Base-by-base conservation (phyloP, 1,140 invertebrate genomes). In the Brachystomella parvula region DNA sequence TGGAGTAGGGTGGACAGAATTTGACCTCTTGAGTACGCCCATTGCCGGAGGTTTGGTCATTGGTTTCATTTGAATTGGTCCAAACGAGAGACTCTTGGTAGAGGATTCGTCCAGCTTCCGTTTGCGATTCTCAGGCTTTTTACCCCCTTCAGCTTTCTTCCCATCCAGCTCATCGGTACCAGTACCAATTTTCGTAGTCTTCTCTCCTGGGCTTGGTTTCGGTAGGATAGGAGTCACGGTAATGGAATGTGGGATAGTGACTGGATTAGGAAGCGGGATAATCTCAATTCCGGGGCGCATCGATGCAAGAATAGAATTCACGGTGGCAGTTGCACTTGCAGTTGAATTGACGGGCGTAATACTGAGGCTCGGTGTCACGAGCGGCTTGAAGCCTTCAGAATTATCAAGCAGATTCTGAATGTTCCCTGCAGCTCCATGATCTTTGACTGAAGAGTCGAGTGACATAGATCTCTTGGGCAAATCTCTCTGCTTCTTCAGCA, bases 251-350 rank as follows among this genome's bases (percentile, higher is more conserved):
- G 87, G 84, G 31, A 89, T 75, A 32, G 82, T 80, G 1, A 86
- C 80, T 17, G 83, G 77, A 0, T 85, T 82, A 0, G 83, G 79
- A 59, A 89, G 86, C 0, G 88, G 87, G 74, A 90, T 89, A 28
- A 90, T 89, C 77, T 90, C 88, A 64, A 90, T 90, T 0, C 87
- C 87, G 0, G 87, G 86, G 33, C 87, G 78, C 77, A 84, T 83
- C 21, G 79, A 79, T 21, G 83, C 83, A 2, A 87, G 75, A 72
- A 86, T 83, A 3, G 85, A 85, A 21, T 82, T 83, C 65, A 87
- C 69, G 3, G 71, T 67, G 32, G 69, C 57, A 57, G 63, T 83
- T 1, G 81, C 77, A 0, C 79, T 78, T 3, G 80, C 74, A 66
- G 81, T 76, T 63, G n/a, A n/a, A n/a, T n/a, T n/a, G n/a, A 89